Conservation (phyloP, 2,888 invertebrate species). For the Eupithecia centaureata region DNA sequence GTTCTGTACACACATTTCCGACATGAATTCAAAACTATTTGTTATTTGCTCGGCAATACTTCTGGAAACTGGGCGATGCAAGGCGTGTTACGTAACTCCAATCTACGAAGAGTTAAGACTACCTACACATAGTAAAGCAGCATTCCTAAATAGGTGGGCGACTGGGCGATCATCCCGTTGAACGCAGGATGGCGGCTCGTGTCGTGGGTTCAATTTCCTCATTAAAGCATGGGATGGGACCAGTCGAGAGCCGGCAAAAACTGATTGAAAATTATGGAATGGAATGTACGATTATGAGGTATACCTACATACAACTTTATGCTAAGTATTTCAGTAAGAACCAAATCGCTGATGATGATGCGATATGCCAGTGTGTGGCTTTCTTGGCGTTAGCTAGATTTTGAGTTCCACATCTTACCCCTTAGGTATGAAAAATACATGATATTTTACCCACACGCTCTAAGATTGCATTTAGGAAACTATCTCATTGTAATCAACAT, state of each 20-base stretch:
- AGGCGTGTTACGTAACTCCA: slow-evolving; percentile 22
- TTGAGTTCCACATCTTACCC: background rate
- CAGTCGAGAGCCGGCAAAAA: slow-evolving; percentile 6
- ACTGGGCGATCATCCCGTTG: slow-evolving; percentile 11
- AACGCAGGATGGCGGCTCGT: slow-evolving; percentile 6
- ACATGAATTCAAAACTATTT: slow-evolving; percentile 36
- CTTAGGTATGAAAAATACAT: too few species aligned
- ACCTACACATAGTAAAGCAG: slow-evolving; percentile 15
- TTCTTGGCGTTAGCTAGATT: background rate
- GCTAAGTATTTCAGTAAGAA: background rate
- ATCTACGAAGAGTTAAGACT: slow-evolving; percentile 1
- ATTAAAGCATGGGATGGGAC: slow-evolving; percentile 5
- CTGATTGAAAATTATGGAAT: slow-evolving; percentile 5
- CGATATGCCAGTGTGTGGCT: background rate
- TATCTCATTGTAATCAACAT: background rate
- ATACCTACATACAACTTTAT: background rate
- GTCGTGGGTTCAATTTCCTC: slow-evolving; percentile 12
- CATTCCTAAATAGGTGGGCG: slow-evolving; percentile 19
- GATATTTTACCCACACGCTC: too few species aligned
- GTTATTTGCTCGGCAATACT: slow-evolving; percentile 38
- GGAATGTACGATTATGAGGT: background rate
- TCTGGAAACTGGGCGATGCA: slow-evolving; percentile 31
- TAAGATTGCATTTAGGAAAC: background rate
- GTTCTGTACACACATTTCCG: slow-evolving; percentile 37
- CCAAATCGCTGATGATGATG: background rate